These are phyloP conservation scores for Porites cylindrica DNA, from an alignment of 92 coral and sea anemone genomes.

Conservation along the genomic window DNA sequence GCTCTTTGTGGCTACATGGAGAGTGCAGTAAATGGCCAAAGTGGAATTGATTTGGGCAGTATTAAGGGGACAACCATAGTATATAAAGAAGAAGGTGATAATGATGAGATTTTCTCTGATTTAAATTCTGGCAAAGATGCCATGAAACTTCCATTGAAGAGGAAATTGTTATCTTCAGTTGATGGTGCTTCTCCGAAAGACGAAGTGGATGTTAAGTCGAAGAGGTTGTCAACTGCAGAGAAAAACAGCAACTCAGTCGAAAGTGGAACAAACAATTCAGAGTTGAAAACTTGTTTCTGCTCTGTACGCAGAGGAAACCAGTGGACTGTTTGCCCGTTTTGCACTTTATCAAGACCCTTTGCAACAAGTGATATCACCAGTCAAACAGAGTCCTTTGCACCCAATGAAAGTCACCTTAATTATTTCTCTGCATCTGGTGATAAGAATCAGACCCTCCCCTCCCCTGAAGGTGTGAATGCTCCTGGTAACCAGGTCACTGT, in stretches of 20 bases:
- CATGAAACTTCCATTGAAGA: not conserved
- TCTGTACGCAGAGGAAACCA: conserved; percentile 83
- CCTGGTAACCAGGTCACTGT: not conserved
- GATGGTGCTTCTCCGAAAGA: not conserved
- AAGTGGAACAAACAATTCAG: not conserved
- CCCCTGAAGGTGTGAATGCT: not conserved
- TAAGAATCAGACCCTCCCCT: not conserved
- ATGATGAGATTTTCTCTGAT: not conserved
- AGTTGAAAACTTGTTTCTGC: conserved; percentile 62
- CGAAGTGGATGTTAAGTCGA: not conserved
- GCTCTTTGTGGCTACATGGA: conserved; percentile 72
- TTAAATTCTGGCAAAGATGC: not conserved
- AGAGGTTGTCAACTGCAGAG: not conserved
- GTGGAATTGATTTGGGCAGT: not conserved
- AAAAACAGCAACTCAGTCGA: not conserved
- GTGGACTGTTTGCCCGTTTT: conserved; percentile 53
- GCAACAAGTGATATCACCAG: not conserved
- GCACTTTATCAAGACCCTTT: conserved; percentile 7
- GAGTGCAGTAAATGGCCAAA: conserved; percentile 1
- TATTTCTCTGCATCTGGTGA: not conserved
- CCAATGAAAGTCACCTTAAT: not conserved
- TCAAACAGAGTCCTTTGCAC: not conserved
- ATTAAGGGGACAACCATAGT: not conserved
- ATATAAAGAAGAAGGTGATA: not conserved
- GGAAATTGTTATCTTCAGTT: not conserved